These are phyloP conservation scores for Drosophila miranda DNA, from an alignment of 1,140 invertebrate species.

Conservation along the genomic window DNA sequence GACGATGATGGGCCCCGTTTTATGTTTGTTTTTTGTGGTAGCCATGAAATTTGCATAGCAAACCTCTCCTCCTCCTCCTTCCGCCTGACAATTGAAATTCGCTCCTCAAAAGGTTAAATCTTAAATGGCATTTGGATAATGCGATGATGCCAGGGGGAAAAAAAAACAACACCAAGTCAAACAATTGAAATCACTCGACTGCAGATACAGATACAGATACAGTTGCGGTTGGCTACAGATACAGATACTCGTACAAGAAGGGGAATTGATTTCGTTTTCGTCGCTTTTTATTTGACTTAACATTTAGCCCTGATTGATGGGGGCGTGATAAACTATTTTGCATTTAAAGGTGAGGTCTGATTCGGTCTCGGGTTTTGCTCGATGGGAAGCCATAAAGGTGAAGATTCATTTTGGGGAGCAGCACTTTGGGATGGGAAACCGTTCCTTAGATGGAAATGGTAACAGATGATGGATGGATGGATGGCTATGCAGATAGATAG, in stretches of 20 bases:
- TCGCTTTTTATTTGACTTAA: conserved; percentile 31
- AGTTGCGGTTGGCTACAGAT: neutral
- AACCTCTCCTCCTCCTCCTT: conserved; percentile 2
- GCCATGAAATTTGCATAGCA: conserved; percentile 77
- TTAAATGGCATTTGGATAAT: conserved; percentile 77
- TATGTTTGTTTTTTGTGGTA: conserved; percentile 22
- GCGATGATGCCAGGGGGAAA: conserved; percentile 56
- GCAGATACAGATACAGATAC: conserved; percentile 13
- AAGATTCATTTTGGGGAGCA: conserved; percentile 6
- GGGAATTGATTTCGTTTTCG: conserved; percentile 46
- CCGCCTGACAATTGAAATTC: conserved; percentile 47
- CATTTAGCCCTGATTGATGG: conserved; percentile 58
- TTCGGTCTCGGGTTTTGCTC: conserved; percentile 8
- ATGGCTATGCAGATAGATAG: no score
- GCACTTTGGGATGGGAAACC: neutral
- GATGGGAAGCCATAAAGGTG: conserved; percentile 39
- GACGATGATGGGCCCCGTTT: conserved; percentile 59
- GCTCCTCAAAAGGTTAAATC: conserved; percentile 68
- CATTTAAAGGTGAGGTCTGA: conserved; percentile 57
- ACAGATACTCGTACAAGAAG: conserved; percentile 35
- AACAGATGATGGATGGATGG: no score
- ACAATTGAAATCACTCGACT: conserved; percentile 55
- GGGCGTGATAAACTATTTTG: conserved; percentile 55
- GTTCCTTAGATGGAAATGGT: neutral
- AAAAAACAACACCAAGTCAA: conserved; percentile 25